Percentiles rank a stretch among this genome's conserved stretches.
phyloP scores from a whole-genome alignment of 2,797 vertebrate genomes.

The Carduelis carduelis region DNA sequence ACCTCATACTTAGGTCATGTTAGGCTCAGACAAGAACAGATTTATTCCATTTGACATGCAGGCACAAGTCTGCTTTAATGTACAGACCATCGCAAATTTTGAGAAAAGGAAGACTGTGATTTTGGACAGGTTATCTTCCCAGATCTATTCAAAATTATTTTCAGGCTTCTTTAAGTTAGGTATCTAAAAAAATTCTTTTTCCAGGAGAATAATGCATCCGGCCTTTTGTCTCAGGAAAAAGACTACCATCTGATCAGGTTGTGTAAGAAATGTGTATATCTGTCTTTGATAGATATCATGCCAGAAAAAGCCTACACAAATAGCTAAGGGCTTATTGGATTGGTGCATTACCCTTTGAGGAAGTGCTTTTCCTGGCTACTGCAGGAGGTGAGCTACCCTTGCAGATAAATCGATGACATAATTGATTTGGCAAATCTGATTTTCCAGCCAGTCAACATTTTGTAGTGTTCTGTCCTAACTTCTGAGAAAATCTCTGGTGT shows the following conservation, averaged over 20 bases:
- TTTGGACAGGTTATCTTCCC: neutral
- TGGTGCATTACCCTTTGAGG: neutral
- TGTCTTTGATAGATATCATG: neutral
- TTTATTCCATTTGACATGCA: neutral
- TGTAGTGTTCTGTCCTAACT: neutral
- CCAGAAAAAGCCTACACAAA: neutral
- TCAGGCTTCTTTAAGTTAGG: neutral
- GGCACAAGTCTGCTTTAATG: neutral
- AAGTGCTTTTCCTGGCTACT: neutral
- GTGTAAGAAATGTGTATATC: neutral
- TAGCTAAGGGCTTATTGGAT: neutral
- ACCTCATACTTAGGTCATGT: neutral
- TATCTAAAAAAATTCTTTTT: neutral
- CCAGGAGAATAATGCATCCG: neutral
- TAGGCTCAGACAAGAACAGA: neutral
- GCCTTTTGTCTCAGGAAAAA: neutral
- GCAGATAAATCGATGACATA: slow-evolving; percentile 6
- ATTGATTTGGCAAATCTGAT: slow-evolving; percentile 25
- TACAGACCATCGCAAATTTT: neutral
- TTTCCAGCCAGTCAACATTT: neutral
- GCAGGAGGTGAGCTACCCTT: neutral
- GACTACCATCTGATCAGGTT: neutral
- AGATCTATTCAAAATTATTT: neutral
- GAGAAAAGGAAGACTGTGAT: neutral
- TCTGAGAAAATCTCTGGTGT: neutral